Conservation (phyloP, 2,113 vertebrate species). For the Gorsachius goisagi region DNA sequence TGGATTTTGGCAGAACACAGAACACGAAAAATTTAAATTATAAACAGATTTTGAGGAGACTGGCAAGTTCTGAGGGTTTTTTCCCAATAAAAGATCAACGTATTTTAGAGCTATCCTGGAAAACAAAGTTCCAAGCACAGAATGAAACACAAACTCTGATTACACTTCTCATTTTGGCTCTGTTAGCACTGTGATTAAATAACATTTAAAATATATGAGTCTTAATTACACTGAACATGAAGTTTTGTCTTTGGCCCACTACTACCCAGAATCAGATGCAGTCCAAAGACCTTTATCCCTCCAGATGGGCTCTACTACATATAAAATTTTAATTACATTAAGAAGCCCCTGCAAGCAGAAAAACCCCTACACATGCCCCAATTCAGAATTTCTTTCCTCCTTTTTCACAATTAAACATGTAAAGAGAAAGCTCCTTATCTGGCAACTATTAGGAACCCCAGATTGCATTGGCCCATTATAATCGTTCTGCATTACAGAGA, state of each 20-base stretch:
- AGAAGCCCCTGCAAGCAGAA: background rate
- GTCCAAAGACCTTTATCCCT: background rate
- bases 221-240: background rate
- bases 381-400: background rate
- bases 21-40: background rate
- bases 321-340: background rate
- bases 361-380: background rate
- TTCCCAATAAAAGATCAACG: background rate
- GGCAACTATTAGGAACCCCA: background rate
- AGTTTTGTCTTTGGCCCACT: background rate
- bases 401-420: background rate
- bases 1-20: background rate
- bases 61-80: background rate
- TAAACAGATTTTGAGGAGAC: background rate
- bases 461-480: background rate
- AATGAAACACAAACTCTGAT: background rate
- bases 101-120: background rate
- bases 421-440: background rate
- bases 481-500: background rate
- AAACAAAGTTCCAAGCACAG: background rate
- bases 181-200: background rate
- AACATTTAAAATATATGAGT: background rate
- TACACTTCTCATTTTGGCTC: background rate
- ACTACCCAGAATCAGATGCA: background rate
- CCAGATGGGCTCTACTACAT: background rate